Conservation (phyloP, 1,140 invertebrate species). For the Lerema accius region DNA sequence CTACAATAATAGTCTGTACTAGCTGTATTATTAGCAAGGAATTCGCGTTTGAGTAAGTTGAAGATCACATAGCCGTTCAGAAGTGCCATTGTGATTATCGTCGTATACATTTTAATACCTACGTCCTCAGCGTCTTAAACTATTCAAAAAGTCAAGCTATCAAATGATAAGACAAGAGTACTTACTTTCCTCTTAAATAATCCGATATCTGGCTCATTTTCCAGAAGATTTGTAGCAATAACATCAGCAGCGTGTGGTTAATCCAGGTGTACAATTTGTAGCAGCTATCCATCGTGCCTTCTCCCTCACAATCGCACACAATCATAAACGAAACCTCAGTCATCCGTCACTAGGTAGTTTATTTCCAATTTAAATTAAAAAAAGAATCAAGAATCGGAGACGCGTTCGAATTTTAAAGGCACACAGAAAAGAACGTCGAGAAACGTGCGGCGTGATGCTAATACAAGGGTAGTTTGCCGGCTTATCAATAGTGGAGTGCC, state of each 20-base stretch:
- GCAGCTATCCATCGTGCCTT: conserved; percentile 72
- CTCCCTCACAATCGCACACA: conserved; percentile 58
- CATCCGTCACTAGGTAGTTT: conserved; percentile 59
- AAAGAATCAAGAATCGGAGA: conserved; percentile 24
- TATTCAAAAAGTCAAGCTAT: background rate
- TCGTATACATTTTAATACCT: background rate
- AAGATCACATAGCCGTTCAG: background rate
- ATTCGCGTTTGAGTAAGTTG: background rate
- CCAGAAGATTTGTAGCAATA: conserved; percentile 76
- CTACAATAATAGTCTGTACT: background rate
- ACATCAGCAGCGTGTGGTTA: conserved; percentile 73
- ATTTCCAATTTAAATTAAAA: conserved; percentile 53
- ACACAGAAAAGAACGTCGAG: conserved; percentile 14
- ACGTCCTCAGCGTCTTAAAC: background rate
- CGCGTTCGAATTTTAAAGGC: conserved; percentile 17
- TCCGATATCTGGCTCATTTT: conserved; percentile 77
- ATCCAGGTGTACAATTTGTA: conserved; percentile 77
- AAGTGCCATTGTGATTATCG: background rate
- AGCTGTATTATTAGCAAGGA: background rate
- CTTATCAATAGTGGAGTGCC: conserved; percentile 63
- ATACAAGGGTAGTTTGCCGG: conserved; percentile 53
- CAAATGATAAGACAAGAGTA: conserved; percentile 25
- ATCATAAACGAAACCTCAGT: conserved; percentile 66
- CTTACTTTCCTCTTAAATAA: conserved; percentile 75
- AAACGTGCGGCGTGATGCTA: conserved; percentile 43